Evolutionary conservation across 2,113 vertebrate genomes (phyloP).

Genomic region (Melanerpes formicivorus): DNA sequence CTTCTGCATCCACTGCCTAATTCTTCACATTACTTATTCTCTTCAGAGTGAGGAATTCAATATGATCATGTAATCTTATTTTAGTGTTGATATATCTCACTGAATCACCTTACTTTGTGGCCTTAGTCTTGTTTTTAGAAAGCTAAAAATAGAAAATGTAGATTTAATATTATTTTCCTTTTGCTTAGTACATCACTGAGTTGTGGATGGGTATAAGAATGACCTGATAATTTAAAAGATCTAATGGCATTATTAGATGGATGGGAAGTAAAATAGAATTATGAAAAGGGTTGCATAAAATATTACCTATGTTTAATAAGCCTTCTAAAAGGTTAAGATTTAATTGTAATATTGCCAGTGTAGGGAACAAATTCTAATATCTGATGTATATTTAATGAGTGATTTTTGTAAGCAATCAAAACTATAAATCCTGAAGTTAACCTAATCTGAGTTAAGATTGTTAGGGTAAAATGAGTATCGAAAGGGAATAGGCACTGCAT

Average conservation of each 20-base stretch:
- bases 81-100: not conserved
- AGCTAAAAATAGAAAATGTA: not conserved
- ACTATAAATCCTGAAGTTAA: not conserved
- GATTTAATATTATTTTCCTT: not conserved
- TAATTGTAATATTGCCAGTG: not conserved
- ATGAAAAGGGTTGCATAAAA: not conserved
- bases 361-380: not conserved
- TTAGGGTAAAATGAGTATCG: not conserved
- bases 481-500: not conserved
- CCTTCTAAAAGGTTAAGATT: not conserved
- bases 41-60: not conserved
- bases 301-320: not conserved
- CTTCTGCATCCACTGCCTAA: not conserved
- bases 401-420: not conserved
- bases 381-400: conserved; percentile 13
- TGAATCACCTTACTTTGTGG: not conserved
- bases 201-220: not conserved
- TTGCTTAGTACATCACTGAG: not conserved
- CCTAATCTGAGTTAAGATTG: not conserved
- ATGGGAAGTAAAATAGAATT: not conserved
- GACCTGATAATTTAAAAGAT: conserved; percentile 18
- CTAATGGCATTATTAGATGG: not conserved
- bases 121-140: not conserved
- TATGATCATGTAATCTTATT: not conserved
- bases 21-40: not conserved